Conservation (phyloP, 35 echinoderm and acorn worm genomes). For the Strongylocentrotus purpuratus region DNA sequence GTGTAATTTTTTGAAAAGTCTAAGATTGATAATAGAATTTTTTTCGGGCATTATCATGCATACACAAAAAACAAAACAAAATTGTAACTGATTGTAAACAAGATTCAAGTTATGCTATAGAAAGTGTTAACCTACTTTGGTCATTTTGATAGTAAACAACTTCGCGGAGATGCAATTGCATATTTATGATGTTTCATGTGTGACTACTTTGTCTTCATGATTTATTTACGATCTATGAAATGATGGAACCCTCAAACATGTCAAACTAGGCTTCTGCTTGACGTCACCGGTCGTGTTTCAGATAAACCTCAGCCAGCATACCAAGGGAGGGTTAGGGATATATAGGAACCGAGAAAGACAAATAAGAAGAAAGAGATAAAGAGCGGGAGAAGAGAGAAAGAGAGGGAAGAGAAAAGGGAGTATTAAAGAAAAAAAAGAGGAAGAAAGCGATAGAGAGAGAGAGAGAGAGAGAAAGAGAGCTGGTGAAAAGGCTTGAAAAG, state of each 20-base stretch:
- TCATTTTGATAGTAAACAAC: no score
- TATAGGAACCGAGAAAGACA: background rate
- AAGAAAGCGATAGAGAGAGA: background rate
- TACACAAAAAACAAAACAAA: no score
- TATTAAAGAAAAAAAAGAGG: no score
- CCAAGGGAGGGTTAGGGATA: background rate
- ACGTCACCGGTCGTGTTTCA: background rate
- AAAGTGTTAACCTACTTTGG: no score
- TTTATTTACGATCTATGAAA: background rate
- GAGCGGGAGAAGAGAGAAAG: background rate
- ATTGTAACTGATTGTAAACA: no score
- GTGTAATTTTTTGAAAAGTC: no score
- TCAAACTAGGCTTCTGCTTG: background rate
- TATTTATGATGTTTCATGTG: no score
- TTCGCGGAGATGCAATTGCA: no score
- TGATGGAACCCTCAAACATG: background rate
- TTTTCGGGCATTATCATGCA: no score
- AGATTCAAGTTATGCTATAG: no score
- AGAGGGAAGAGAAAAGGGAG: background rate
- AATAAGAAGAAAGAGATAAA: background rate
- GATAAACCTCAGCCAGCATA: background rate
- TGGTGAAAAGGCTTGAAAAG: no score
- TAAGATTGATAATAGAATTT: no score
- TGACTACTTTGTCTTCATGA: background rate
- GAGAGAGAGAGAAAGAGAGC: background rate